These are phyloP conservation scores for Echiichthys vipera DNA, from an alignment of 2,797 vertebrate species.

Conservation along the genomic window DNA sequence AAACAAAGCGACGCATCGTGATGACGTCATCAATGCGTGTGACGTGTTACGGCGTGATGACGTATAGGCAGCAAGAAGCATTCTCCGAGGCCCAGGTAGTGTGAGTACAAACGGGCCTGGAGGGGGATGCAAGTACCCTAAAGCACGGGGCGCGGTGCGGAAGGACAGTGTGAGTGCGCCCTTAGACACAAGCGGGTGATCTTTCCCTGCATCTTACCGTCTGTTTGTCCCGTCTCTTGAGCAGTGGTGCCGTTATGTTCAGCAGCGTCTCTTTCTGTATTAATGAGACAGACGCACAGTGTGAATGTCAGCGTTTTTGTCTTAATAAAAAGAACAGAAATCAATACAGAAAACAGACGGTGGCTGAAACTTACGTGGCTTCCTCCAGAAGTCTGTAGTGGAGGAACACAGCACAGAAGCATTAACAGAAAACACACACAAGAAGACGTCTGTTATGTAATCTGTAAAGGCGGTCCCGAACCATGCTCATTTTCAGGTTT, in stretches of 20 bases:
- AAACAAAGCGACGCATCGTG: too few species aligned
- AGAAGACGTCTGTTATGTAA: background rate
- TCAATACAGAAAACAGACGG: background rate
- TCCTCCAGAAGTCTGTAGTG: conserved; percentile 71
- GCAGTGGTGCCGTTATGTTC: conserved; percentile 4
- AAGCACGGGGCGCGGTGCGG: too few species aligned
- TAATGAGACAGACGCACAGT: background rate
- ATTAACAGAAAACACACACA: background rate
- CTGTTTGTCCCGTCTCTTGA: fast-evolving
- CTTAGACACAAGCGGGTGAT: too few species aligned
- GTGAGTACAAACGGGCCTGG: too few species aligned
- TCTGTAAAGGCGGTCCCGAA: too few species aligned
- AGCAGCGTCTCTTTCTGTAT: background rate
- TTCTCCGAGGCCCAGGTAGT: too few species aligned
- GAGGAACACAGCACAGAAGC: background rate
- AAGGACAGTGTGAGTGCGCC: too few species aligned
- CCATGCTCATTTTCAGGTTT: too few species aligned
- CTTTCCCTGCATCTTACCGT: conserved; percentile 23
- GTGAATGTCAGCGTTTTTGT: background rate
- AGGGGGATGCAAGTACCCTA: too few species aligned
- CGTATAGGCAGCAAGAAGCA: too few species aligned
- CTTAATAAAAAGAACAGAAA: fast-evolving
- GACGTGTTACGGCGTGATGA: too few species aligned
- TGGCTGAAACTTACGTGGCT: conserved; percentile 26
- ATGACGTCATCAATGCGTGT: too few species aligned